Evolutionary conservation across 2,888 invertebrate species (phyloP), one percentile per base, ranked within the genome.

Genomic region (Patella caerulea): DNA sequence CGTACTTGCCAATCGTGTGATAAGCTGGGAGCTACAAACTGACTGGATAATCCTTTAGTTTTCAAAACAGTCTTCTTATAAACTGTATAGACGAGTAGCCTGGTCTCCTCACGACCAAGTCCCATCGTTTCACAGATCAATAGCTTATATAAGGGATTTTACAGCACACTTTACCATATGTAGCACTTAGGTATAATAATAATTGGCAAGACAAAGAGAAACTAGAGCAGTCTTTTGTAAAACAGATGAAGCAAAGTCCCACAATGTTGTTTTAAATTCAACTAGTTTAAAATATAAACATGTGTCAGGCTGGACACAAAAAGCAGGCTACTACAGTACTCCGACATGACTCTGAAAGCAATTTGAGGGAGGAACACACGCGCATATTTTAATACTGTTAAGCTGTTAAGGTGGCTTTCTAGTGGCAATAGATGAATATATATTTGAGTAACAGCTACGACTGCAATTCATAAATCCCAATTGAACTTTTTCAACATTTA

Each of bases 301-400:
- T 45, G 45, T 45, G 45, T 9, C 45, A 45, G 45, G 45, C 9
- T 45, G 45, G 45, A 24, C 19, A 65, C 19, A 65, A 65, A 12
- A 3, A 65, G 24, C 19, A 12, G 24, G 19, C 24, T 11, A 24
- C 45, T 45, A 45, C 45, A 45, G 14, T 24, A 59, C 17, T 14
- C 14, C 19, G 65, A 65, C 65, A 65, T 65, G 65, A 65, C 65
- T 65, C 24, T 24, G 24, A 24, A 24, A 65, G 65, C 65, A 65
- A 12, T 24, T 65, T 65, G 65, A 65, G 65, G 65, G 65, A 65
- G 65, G 65, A 65, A 65, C 65, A 15, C 65, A 65, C 65, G 19
- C 65, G 65, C 17, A 53, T 29, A 15, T 52, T 75, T 75, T 29
- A 54, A 75, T 7, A 71, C 34, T 55, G 71, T 71, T 71, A 19